Evolutionary conservation across 2,797 vertebrate species (phyloP), one percentile per base, ranked within the genome.

Genomic region (Mus spretus): DNA sequence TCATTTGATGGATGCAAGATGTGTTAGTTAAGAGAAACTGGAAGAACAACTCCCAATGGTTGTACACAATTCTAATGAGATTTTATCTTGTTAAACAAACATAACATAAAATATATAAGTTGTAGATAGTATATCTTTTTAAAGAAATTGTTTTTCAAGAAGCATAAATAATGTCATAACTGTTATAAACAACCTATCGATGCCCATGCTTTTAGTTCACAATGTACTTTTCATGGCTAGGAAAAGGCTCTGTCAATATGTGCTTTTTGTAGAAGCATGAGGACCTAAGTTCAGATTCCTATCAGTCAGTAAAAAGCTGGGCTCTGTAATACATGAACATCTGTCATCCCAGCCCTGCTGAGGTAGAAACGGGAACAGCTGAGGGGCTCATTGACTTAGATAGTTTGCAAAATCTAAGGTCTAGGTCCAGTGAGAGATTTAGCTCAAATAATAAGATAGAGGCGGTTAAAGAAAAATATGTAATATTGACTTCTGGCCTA

Each of bases 1-100:
- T 86, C 59, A 93, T 80, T 90, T 85, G 72, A 81, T 44, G 34
- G 34, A 12, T 44, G 37, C 53, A 26, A 5, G 77, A 11, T 65
- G 2, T 86, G 8, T 20, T 37, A 72, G 53, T n/a, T 77, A 87
- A 91, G 72, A 94, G 67, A 96, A 81, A 89, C 11, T 22, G 59
- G 17, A 94, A 83, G 37, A 26, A 3, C 72, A 86, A 94, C 26
- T 90, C 90, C 96, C 31, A 84, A n/a, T 94, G 22, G 86, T 11
- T 82, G 17, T 57, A 37, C 65, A 79, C n/a, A 72, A 37, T 37
- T 72, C 70, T 72, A 72, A 72, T n/a, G 34, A 72, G 17, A 72
- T 10, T 72, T 72, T 10, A 37, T 72, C n/a, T 72, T 44, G 92
- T 40, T 74, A 74, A 40, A 40, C 20, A 74, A 40, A 40, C 20